Conservation (phyloP, 2,113 vertebrate species). For the Varanus komodoensis region DNA sequence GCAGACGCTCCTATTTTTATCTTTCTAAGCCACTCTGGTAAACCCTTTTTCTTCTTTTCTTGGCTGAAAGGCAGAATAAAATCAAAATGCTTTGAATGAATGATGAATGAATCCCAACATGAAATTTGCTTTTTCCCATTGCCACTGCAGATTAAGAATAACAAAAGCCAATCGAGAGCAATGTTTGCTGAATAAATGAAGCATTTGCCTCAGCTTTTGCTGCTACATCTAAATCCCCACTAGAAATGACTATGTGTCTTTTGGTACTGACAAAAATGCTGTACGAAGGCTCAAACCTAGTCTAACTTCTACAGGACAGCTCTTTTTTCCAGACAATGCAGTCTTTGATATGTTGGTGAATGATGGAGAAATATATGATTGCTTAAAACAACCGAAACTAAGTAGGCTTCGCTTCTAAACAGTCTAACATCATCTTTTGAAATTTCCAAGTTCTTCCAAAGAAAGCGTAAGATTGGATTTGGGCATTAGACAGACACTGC, state of each 20-base stretch:
- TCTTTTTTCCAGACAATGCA: conserved; percentile 16
- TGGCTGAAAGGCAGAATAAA: no score
- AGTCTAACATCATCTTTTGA: conserved; percentile 10
- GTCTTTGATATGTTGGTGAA: conserved; percentile 7
- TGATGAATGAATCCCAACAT: no score
- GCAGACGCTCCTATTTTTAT: background rate
- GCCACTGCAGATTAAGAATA: background rate
- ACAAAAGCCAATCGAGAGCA: background rate
- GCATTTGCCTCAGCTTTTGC: background rate
- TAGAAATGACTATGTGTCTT: background rate
- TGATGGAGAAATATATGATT: fast-evolving
- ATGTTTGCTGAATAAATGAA: background rate
- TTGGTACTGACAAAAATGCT: background rate
- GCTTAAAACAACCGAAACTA: background rate
- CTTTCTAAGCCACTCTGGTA: no score
- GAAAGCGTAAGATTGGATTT: conserved; percentile 40
- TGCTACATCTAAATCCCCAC: background rate
- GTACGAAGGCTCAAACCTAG: background rate
- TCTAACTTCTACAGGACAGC: background rate
- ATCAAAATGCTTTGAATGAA: no score
- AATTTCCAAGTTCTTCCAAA: conserved; percentile 7
- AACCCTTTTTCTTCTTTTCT: no score
- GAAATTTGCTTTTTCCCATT: background rate
- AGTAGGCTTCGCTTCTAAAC: fast-evolving
- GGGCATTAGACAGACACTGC: conserved; percentile 54